Evolutionary conservation across 2,888 invertebrate genomes (phyloP).

Genomic region (Ctenicera cuprea): DNA sequence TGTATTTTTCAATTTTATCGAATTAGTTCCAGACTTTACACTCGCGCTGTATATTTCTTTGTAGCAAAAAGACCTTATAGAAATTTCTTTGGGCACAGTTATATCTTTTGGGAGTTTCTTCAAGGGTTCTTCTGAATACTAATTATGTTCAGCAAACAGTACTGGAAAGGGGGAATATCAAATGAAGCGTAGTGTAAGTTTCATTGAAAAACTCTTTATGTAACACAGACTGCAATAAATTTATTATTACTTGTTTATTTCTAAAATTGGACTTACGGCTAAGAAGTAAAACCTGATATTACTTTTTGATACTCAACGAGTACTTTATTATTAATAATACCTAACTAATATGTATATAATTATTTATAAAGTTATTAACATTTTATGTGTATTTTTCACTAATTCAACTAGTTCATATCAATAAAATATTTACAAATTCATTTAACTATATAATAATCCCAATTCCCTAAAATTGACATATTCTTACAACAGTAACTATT

Average conservation of each 20-base stretch:
- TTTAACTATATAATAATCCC: constrained; percentile 74
- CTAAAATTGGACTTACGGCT: neutral
- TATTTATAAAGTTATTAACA: constrained; percentile 74
- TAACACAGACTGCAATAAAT: constrained; percentile 1
- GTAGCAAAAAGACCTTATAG: too few relatives aligned
- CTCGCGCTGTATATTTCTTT: too few relatives aligned
- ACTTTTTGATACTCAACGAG: constrained; percentile 51
- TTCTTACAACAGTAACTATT: constrained; percentile 77
- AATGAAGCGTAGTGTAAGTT: too few relatives aligned
- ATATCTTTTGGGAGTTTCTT: too few relatives aligned
- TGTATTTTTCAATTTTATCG: too few relatives aligned
- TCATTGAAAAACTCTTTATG: too few relatives aligned
- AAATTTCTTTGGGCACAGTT: too few relatives aligned
- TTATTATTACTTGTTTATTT: constrained; percentile 9
- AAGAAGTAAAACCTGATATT: constrained; percentile 19
- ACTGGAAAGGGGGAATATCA: too few relatives aligned
- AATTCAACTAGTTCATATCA: constrained; percentile 75
- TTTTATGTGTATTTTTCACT: constrained; percentile 71
- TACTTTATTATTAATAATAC: constrained; percentile 71
- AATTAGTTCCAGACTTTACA: too few relatives aligned
- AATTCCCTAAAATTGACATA: constrained; percentile 84
- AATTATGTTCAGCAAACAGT: too few relatives aligned
- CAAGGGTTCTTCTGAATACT: too few relatives aligned
- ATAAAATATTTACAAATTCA: constrained; percentile 76
- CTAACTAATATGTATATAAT: constrained; percentile 73